Evolutionary conservation across 2,888 invertebrate species (phyloP), one percentile per base, ranked within the genome.

Genomic region (Lampropteryx suffumata): DNA sequence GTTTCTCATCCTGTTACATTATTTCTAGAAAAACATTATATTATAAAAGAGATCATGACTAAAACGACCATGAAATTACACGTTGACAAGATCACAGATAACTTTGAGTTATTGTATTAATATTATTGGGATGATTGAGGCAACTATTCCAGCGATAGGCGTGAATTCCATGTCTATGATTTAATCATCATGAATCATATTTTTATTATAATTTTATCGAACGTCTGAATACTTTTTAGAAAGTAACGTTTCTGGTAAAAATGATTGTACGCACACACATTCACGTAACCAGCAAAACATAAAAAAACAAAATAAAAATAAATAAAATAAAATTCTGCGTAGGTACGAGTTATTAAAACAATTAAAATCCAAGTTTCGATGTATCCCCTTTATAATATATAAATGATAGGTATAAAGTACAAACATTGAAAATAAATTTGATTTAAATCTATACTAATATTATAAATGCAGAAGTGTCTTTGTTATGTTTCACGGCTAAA

Each of bases 71-170:
- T 14, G 12, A 33, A 42, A 26, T 7, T 26, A 33, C 9, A 41
- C 10, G 27, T 11, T 35, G 21, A 28, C 21, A 35, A 34, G 12
- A 21, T 4, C 11, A 11, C 4, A 37, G 58, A 61, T 64, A 64
- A 53, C 59, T 59, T 49, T 35, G 28, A 51, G 47, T 57, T 59
- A 60, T 60, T 53, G 32, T 51, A 49, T 49, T 39, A 49, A 50
- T 21, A 34, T 52, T 33, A 33, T 32, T 35, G 29, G 33, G 37
- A 46, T 37, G 28, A 53, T 30, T 34, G 32, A 52, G 52, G 48
- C 55, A 51, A 55, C 7, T 7, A 24, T 7, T n/a, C n/a, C n/a
- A n/a, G 5, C 7, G 24, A 24, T 2, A 24, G 21, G 24, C 6
- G 4, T 17, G 17, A 3, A 4, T 17, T 17, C 17, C 17, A 17